These are phyloP conservation scores for Micromesistius poutassou DNA, from an alignment of 2,797 vertebrate species.

Conservation along the genomic window DNA sequence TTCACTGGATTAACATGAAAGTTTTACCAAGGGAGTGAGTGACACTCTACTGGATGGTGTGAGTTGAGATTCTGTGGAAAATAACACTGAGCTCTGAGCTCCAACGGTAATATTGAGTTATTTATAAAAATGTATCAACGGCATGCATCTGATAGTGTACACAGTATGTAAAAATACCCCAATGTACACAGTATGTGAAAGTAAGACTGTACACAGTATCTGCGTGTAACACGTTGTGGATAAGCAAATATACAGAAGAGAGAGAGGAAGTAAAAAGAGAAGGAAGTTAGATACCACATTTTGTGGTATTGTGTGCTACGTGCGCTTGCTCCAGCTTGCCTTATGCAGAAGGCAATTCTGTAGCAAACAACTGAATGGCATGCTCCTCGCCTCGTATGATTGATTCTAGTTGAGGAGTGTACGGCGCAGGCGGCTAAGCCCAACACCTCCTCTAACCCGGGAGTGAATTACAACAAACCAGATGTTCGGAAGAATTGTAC, in stretches of 20 bases:
- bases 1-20: conserved; percentile 55
- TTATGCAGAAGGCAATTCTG: not conserved
- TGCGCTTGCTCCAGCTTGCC: not conserved
- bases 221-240: not conserved
- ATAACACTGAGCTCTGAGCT: not conserved
- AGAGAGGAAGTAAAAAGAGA: not conserved
- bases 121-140: conserved; percentile 41
- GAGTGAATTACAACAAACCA: not conserved
- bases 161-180: not conserved
- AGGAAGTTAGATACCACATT: not conserved
- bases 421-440: conserved; percentile 31
- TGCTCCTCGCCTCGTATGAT: not conserved
- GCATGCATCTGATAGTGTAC: conserved; percentile 15
- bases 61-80: not conserved
- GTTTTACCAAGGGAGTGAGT: conserved; percentile 52
- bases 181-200: not conserved
- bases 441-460: conserved; percentile 38
- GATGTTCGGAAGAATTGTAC: not conserved
- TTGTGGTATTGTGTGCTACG: not conserved
- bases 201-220: not conserved
- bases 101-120: conserved; percentile 30
- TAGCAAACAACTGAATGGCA: not conserved
- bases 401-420: conserved; percentile 41
- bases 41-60: conserved; percentile 37
- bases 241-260: not conserved